Conservation (phyloP, 2,113 vertebrate species). For the Nycticorax nycticorax region DNA sequence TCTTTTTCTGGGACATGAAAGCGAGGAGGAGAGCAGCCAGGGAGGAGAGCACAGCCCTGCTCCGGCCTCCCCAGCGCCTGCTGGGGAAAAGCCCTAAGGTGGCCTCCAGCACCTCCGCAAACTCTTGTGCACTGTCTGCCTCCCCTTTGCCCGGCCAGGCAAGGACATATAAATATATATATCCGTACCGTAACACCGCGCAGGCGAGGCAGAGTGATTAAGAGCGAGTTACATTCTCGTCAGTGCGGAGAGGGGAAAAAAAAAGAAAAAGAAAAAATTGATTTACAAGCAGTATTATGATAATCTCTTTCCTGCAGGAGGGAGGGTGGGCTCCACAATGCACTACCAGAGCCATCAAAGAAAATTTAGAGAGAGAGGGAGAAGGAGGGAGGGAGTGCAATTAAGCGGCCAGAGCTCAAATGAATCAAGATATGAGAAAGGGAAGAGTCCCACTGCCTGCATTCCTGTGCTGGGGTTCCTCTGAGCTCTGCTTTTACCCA, state of each 20-base stretch:
- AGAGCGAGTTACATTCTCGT: constrained; percentile 72
- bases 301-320: constrained; percentile 67
- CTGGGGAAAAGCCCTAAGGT: neutral
- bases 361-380: constrained; percentile 27
- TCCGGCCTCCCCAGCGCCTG: neutral
- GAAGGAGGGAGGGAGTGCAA: neutral
- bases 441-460: neutral
- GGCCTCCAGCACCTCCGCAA: neutral
- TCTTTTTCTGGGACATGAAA: neutral
- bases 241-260: constrained; percentile 46
- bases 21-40: neutral
- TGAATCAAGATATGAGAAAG: constrained; percentile 40
- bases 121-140: neutral
- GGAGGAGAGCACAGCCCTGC: neutral
- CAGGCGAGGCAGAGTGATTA: constrained; percentile 65
- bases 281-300: constrained; percentile 76
- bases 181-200: neutral
- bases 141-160: neutral
- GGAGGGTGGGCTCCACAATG: constrained; percentile 35
- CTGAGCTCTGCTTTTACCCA: neutral
- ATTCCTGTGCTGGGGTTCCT: neutral
- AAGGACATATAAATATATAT: neutral
- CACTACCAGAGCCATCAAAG: constrained; percentile 43
- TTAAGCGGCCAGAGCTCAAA: constrained; percentile 56
- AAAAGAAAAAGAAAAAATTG: constrained; percentile 37